Base-by-base conservation (phyloP, 2,113 vertebrate species). In the Ibidorhyncha struthersii region DNA sequence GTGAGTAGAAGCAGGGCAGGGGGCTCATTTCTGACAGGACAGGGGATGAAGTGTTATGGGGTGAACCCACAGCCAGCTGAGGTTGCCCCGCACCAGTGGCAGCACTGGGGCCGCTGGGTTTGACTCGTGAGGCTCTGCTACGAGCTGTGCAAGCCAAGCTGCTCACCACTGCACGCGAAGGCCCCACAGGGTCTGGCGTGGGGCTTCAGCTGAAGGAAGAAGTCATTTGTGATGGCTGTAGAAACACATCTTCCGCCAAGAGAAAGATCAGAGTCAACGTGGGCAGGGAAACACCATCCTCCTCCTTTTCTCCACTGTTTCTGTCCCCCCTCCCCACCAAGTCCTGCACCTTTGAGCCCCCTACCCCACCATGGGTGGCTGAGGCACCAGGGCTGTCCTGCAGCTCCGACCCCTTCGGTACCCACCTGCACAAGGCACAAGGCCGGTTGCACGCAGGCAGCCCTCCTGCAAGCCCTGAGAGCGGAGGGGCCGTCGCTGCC, bases 131-230 rank as follows among this genome's bases (percentile, higher is more conserved):
- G 38, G 63, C 16, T 29, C 30, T 81, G 69, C 38, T 63, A 2
- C 4, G 40, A 59, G 52, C 62, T n/a, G 30, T 30, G 30, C 30
- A 18, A 84, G 56, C 55, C 43, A 73, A 55, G 22, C 47, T 38
- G 26, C 67, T 80, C 55, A 30, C 53, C 8, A 0, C 2, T 20
- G 14, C 34, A 32, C 25, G 22, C 6, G 29, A n/a, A 55, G 30
- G 27, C 43, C 65, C 26, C 1, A 0, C 2, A 1, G n/a, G 34
- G 10, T 27, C 53, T 23, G 78, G 50, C 0, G 0, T 6, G 43
- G 30, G 50, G 20, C 73, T 65, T 74, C 62, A 30, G 22, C 43
- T 25, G 49, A 73, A 69, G 41, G 43, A 47, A 86, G 29, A 23
- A 40, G 29, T 40, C 53, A n/a, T 18, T 49, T 36, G 49, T 3